These are phyloP conservation scores for Epiblema foenella DNA, from an alignment of 2,888 invertebrate genomes.

Conservation along the genomic window DNA sequence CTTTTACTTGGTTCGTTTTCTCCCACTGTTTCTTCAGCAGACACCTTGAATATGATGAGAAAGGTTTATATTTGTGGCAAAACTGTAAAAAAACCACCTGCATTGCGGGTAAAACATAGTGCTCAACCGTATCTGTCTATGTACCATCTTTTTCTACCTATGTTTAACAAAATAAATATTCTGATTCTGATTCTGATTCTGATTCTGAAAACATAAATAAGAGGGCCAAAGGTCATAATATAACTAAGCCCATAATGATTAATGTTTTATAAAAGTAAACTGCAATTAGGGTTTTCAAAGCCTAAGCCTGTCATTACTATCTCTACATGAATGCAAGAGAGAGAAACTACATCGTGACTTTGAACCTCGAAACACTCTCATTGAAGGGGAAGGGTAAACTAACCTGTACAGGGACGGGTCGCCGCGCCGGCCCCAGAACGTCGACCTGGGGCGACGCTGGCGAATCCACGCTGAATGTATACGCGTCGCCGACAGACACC, in stretches of 20 bases:
- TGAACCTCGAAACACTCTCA: no score
- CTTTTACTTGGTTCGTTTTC: slow-evolving; percentile 82
- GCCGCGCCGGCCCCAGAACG: slow-evolving; percentile 90
- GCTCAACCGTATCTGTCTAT: no score
- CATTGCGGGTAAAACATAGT: no score
- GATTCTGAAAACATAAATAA: background rate
- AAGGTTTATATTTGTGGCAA: background rate
- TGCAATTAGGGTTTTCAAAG: background rate
- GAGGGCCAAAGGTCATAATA: background rate
- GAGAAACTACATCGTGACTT: no score
- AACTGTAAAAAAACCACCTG: background rate
- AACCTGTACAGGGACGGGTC: slow-evolving; percentile 88
- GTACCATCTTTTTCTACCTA: no score
- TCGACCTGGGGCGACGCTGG: slow-evolving; percentile 93
- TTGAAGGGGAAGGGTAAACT: background rate
- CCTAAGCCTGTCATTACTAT: no score
- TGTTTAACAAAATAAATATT: no score
- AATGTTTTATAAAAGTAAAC: background rate
- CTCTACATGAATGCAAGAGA: no score
- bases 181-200: no score
- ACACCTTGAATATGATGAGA: slow-evolving; percentile 59
- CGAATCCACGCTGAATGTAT: slow-evolving; percentile 94
- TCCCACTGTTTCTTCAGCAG: slow-evolving; percentile 78
- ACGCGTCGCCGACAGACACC: slow-evolving; percentile 93
- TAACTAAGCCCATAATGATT: no score